phyloP scores from a whole-genome alignment of 2,113 vertebrate species.

The Atractosteus spatula region DNA sequence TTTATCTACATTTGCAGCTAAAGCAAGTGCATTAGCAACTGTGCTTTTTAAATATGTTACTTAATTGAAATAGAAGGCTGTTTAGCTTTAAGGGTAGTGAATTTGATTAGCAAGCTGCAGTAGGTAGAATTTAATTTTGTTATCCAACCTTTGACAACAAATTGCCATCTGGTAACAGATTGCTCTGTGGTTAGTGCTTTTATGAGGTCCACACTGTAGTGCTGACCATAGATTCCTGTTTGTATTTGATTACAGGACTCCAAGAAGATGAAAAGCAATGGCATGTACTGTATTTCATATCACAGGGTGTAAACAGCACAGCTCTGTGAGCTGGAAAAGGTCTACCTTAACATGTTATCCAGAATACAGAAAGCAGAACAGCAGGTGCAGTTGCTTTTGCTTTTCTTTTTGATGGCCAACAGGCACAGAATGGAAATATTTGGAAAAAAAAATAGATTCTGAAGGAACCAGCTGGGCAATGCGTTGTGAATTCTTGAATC shows the following conservation, averaged over 20 bases:
- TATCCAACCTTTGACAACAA: slow-evolving; percentile 37
- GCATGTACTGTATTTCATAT: not conserved
- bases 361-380: no score
- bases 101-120: slow-evolving; percentile 50
- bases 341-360: no score
- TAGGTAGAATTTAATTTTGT: slow-evolving; percentile 46
- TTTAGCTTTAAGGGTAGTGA: slow-evolving; percentile 33
- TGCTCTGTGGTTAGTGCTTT: slow-evolving; percentile 28
- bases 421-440: no score
- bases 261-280: slow-evolving; percentile 22
- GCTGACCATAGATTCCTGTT: slow-evolving; percentile 20
- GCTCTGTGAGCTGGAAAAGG: no score
- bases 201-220: slow-evolving; percentile 26
- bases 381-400: no score
- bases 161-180: slow-evolving; percentile 39
- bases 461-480: no score
- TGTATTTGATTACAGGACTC: slow-evolving; percentile 21
- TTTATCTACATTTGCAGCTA: no score
- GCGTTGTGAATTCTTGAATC: no score
- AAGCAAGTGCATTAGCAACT: not conserved
- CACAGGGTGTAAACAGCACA: no score
- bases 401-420: no score
- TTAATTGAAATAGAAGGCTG: slow-evolving; percentile 27
- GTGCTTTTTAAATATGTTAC: slow-evolving; percentile 31
- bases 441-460: no score